Percentiles rank a stretch among this genome's conserved stretches.
phyloP scores from a whole-genome alignment of 2,888 invertebrate genomes.

The Cephus rjabovi region DNA sequence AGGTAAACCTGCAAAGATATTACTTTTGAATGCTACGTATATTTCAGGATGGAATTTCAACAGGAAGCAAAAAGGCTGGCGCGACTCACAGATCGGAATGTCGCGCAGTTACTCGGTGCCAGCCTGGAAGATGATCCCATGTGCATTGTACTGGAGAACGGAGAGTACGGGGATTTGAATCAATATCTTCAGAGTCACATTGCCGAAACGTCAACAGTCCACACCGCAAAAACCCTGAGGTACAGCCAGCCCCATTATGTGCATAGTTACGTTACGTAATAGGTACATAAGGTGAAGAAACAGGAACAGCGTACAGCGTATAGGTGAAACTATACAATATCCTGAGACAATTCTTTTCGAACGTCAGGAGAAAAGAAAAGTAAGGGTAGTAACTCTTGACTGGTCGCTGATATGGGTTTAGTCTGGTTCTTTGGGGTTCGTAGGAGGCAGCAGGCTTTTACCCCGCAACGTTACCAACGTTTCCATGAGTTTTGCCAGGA shows the following conservation, averaged over 20 bases:
- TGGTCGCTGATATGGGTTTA: too few species aligned
- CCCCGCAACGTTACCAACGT: too few species aligned
- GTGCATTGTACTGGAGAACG: slow-evolving; percentile 82
- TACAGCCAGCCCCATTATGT: slow-evolving; percentile 54
- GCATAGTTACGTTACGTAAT: too few species aligned
- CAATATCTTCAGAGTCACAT: slow-evolving; percentile 85
- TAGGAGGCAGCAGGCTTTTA: too few species aligned
- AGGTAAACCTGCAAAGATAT: slow-evolving; percentile 43
- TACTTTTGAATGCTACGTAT: slow-evolving; percentile 39
- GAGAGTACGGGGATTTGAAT: slow-evolving; percentile 84
- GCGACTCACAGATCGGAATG: slow-evolving; percentile 77
- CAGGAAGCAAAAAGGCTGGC: slow-evolving; percentile 79
- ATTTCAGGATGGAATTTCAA: slow-evolving; percentile 76
- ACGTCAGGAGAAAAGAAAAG: too few species aligned
- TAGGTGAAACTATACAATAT: too few species aligned
- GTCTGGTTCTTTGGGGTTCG: too few species aligned
- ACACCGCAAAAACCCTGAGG: slow-evolving; percentile 78
- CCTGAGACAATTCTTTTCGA: too few species aligned
- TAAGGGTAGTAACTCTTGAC: too few species aligned
- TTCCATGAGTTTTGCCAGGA: too few species aligned
- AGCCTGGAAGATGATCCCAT: slow-evolving; percentile 80
- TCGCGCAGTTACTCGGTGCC: slow-evolving; percentile 79
- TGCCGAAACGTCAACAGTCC: slow-evolving; percentile 77
- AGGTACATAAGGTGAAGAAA: too few species aligned
- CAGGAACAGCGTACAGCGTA: too few species aligned